Conservation (phyloP, 2,797 vertebrate species). For the Prionace glauca region DNA sequence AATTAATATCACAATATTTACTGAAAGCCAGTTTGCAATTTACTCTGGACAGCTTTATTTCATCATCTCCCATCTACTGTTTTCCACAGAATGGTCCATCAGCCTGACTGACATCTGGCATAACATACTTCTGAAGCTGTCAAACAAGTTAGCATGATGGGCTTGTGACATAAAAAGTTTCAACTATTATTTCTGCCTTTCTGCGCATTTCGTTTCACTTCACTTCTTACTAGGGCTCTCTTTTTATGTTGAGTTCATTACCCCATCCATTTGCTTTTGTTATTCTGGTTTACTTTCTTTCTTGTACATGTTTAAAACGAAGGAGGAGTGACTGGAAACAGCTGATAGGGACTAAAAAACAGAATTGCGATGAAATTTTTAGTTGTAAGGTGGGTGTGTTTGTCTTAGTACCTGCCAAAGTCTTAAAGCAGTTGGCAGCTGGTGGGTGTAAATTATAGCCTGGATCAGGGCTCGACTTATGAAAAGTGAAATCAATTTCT, state of each 20-base stretch:
- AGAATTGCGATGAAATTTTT: not conserved
- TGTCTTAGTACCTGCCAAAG: constrained; percentile 15
- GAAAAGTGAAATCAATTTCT: not conserved
- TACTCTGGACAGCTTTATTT: not conserved
- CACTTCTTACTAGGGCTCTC: not conserved
- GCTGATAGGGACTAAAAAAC: not conserved
- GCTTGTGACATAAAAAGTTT: not conserved
- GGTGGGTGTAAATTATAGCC: constrained; percentile 8
- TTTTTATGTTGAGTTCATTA: not conserved
- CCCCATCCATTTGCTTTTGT: not conserved
- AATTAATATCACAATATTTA: not conserved
- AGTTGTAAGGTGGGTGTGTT: not conserved
- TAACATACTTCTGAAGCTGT: not conserved
- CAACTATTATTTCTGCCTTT: not conserved
- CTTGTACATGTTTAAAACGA: not conserved
- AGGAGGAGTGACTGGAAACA: not conserved
- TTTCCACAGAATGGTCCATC: not conserved
- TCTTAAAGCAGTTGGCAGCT: not conserved
- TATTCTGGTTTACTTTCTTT: not conserved
- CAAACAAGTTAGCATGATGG: not conserved
- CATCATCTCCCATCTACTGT: not conserved
- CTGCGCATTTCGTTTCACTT: not conserved
- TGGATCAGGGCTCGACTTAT: not conserved
- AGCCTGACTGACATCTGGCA: not conserved
- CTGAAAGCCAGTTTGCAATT: not conserved